Evolutionary conservation across 2,797 vertebrate species (phyloP).

Genomic region (Poeciliopsis turneri): DNA sequence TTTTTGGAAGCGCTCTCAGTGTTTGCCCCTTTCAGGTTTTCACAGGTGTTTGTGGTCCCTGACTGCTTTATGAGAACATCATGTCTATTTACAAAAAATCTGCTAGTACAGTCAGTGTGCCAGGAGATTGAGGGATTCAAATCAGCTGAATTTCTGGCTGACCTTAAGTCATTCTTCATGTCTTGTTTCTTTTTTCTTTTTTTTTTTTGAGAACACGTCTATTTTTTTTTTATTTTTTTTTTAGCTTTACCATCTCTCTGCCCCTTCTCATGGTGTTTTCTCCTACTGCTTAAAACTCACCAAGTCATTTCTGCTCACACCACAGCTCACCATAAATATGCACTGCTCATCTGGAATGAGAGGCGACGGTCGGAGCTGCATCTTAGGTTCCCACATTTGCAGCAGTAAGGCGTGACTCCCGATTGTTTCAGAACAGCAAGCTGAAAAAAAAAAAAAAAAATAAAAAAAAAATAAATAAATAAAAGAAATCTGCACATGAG

Average conservation of each 20-base stretch:
- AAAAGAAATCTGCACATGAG: slow-evolving; percentile 43
- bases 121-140: slow-evolving; percentile 15
- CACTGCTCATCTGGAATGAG: slow-evolving; percentile 41
- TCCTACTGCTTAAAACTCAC: slow-evolving; percentile 32
- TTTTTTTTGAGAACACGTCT: slow-evolving; percentile 14
- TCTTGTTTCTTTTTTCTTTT: not conserved
- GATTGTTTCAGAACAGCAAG: slow-evolving; percentile 47
- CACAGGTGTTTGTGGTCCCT: not conserved
- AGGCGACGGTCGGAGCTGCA: slow-evolving; percentile 23
- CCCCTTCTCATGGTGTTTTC: slow-evolving; percentile 35
- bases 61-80: not conserved
- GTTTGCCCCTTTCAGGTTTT: no score
- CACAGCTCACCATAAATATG: slow-evolving; percentile 29
- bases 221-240: slow-evolving; percentile 28
- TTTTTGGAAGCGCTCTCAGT: not conserved
- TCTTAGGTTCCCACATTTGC: slow-evolving; percentile 16
- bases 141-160: slow-evolving; percentile 17
- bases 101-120: not conserved
- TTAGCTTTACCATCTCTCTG: slow-evolving; percentile 27
- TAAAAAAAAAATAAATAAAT: slow-evolving; percentile 5
- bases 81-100: not conserved
- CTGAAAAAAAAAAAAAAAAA: not conserved
- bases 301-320: slow-evolving; percentile 21
- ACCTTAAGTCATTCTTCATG: slow-evolving; percentile 22
- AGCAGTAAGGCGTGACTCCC: slow-evolving; percentile 10